Percentiles rank a stretch among this genome's conserved stretches.
These are phyloP conservation scores for Thysanoteuthis rhombus DNA, from an alignment of 2,888 invertebrate species.

Conservation along the genomic window DNA sequence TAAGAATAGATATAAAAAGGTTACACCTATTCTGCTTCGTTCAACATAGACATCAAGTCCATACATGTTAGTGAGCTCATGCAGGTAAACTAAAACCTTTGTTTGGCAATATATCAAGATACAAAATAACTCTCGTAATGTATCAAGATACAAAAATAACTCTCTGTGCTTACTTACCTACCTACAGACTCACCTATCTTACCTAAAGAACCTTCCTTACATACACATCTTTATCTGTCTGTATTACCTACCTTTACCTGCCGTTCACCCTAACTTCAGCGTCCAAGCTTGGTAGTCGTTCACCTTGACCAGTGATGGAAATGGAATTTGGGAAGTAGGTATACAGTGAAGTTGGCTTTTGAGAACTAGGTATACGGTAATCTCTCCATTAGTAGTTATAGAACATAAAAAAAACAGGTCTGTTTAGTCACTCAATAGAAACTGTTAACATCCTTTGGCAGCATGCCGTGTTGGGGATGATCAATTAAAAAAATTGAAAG, in stretches of 20 bases:
- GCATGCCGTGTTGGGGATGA: too few species aligned
- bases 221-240: not conserved
- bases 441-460: too few species aligned
- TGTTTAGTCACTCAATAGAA: too few species aligned
- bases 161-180: not conserved
- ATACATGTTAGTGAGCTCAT: not conserved
- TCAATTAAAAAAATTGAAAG: too few species aligned
- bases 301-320: too few species aligned
- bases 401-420: too few species aligned
- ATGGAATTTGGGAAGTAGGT: too few species aligned
- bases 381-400: too few species aligned
- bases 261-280: not conserved
- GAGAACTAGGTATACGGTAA: too few species aligned
- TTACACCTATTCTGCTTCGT: not conserved
- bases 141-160: conserved; percentile 12
- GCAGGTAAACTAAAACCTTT: not conserved
- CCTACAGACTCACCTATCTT: not conserved
- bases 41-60: not conserved
- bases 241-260: too few species aligned
- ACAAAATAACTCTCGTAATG: conserved; percentile 12
- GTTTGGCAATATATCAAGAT: not conserved
- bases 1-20: not conserved
- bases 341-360: too few species aligned
- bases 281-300: too few species aligned
- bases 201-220: not conserved